These are phyloP conservation scores for Actinostola sp. DNA, from an alignment of 92 coral and sea anemone genomes.

Conservation along the genomic window DNA sequence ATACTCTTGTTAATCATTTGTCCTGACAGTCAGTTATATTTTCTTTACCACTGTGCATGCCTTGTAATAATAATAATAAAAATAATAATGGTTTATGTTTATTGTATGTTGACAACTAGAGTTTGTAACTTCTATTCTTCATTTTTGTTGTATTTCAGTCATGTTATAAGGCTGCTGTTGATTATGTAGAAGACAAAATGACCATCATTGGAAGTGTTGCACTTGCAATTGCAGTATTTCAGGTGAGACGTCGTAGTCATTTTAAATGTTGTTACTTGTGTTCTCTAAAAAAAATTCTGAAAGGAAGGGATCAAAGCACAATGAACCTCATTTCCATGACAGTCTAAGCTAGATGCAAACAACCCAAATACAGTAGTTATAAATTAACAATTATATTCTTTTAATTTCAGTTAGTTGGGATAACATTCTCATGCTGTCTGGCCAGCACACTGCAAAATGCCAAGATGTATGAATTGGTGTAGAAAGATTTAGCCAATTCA, in stretches of 20 bases:
- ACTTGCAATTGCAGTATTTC: constrained; percentile 87
- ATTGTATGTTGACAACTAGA: neutral
- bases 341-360: no score
- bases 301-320: no score
- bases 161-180: constrained; percentile 69
- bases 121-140: neutral
- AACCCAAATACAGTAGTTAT: no score
- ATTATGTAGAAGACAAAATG: constrained; percentile 74
- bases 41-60: no score
- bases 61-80: no score
- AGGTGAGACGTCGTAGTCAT: constrained; percentile 56
- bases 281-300: no score
- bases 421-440: constrained; percentile 82
- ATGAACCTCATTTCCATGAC: no score
- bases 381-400: constrained; percentile 1
- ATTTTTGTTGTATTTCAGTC: constrained; percentile 51
- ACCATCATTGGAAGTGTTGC: constrained; percentile 86
- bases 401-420: constrained; percentile 75
- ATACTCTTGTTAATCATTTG: no score
- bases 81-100: neutral
- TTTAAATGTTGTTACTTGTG: no score
- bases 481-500: constrained; percentile 12
- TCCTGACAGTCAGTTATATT: no score
- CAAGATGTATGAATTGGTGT: constrained; percentile 89
- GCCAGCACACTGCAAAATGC: constrained; percentile 81